phyloP scores from a whole-genome alignment of 1,140 invertebrate genomes.

The Neuroterus valhalla region DNA sequence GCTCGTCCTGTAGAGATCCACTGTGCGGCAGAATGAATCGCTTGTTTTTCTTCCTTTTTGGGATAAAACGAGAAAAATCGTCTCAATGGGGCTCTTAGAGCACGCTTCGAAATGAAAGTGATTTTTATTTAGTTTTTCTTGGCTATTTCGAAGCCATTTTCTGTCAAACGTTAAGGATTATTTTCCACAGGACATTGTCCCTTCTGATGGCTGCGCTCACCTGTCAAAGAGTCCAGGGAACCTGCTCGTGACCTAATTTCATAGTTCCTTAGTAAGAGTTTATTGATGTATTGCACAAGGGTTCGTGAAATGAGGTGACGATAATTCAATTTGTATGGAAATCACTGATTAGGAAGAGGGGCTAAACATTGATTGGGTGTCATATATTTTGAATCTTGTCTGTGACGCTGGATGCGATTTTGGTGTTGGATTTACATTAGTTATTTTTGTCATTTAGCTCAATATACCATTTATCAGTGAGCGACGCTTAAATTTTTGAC shows the following conservation, averaged over 20 bases:
- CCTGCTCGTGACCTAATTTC: conserved; percentile 63
- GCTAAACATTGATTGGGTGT: neutral
- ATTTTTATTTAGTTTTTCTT: conserved; percentile 6
- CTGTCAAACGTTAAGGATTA: conserved; percentile 4
- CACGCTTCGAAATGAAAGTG: neutral
- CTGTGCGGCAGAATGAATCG: conserved; percentile 12
- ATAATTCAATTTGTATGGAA: neutral
- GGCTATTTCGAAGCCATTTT: neutral
- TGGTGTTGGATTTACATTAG: neutral
- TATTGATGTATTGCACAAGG: neutral
- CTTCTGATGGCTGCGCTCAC: conserved; percentile 44
- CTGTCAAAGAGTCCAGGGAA: conserved; percentile 60
- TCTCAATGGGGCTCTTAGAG: neutral
- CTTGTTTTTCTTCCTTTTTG: conserved; percentile 10
- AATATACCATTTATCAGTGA: conserved; percentile 28
- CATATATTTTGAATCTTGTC: neutral
- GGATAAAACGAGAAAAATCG: neutral
- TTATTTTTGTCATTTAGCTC: conserved; percentile 41
- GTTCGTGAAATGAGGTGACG: neutral
- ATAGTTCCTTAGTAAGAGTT: neutral
- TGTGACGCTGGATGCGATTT: neutral
- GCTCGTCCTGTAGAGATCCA: conserved; percentile 30
- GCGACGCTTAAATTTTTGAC: conserved; percentile 4
- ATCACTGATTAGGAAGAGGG: neutral
- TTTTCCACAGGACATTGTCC: conserved; percentile 21